Evolutionary conservation across 2,888 invertebrate genomes (phyloP).

Genomic region (Noctua comes): DNA sequence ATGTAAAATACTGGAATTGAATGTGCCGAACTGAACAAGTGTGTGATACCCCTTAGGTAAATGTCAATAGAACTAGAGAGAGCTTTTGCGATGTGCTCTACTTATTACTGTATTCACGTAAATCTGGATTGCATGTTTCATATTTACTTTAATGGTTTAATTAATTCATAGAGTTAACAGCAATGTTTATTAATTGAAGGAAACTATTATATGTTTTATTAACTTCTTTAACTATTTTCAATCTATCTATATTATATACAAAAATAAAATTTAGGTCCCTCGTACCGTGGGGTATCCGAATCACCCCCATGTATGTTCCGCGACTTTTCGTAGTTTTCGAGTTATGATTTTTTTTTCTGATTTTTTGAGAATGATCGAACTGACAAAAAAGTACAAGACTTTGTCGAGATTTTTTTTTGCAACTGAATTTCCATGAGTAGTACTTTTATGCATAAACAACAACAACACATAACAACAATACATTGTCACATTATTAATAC

Average conservation of each 20-base stretch:
- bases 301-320: no score
- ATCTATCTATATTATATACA: no score
- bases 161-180: neutral
- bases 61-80: conserved; percentile 9
- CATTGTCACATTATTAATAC: conserved; percentile 61
- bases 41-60: neutral
- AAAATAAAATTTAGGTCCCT: no score
- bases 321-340: no score
- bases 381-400: no score
- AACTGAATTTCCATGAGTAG: no score
- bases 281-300: no score
- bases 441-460: no score
- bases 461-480: conserved; percentile 51
- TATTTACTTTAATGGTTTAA: neutral
- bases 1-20: neutral
- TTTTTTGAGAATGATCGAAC: no score
- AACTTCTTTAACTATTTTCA: neutral
- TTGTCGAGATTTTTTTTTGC: no score
- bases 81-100: neutral
- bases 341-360: no score
- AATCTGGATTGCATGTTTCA: neutral
- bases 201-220: neutral
- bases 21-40: neutral
- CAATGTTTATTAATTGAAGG: neutral
- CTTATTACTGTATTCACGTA: neutral